Evolutionary conservation across 2,888 invertebrate species (phyloP).

Genomic region (Alentia gelatinosa): DNA sequence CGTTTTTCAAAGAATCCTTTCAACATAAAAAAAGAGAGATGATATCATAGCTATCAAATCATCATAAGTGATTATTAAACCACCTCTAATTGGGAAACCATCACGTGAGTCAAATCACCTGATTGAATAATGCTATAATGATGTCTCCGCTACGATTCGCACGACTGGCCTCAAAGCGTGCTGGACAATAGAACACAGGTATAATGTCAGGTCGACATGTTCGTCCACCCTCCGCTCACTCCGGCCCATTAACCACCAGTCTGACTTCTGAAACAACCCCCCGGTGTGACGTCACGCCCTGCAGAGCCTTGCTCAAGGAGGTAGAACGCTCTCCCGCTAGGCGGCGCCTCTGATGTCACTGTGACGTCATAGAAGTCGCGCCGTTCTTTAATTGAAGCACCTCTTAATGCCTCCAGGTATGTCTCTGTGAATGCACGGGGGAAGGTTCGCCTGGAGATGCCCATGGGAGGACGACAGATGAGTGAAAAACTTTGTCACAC

Average conservation of each 20-base stretch:
- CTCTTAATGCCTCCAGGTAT: not conserved
- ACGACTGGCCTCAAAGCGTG: not conserved
- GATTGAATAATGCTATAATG: not conserved
- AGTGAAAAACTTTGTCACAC: not conserved
- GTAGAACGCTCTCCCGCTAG: not conserved
- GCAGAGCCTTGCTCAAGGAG: not conserved
- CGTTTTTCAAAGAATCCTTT: too few relatives aligned
- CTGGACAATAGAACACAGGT: not conserved
- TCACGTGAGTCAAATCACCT: not conserved
- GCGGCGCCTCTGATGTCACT: not conserved
- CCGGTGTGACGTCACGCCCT: constrained; percentile 32
- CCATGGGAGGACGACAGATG: not conserved
- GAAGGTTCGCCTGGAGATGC: not conserved
- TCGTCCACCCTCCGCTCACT: not conserved
- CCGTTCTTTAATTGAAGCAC: not conserved
- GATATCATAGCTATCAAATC: too few relatives aligned
- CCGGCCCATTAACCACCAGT: not conserved
- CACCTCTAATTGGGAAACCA: too few relatives aligned
- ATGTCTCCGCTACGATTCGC: not conserved
- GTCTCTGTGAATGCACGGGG: not conserved
- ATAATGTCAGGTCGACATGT: not conserved
- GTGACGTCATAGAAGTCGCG: not conserved
- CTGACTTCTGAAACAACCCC: constrained; percentile 21
- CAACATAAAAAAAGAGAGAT: too few relatives aligned
- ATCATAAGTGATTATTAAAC: too few relatives aligned